phyloP scores from a whole-genome alignment of 2,888 invertebrate species.

The Andrena bucephala region DNA sequence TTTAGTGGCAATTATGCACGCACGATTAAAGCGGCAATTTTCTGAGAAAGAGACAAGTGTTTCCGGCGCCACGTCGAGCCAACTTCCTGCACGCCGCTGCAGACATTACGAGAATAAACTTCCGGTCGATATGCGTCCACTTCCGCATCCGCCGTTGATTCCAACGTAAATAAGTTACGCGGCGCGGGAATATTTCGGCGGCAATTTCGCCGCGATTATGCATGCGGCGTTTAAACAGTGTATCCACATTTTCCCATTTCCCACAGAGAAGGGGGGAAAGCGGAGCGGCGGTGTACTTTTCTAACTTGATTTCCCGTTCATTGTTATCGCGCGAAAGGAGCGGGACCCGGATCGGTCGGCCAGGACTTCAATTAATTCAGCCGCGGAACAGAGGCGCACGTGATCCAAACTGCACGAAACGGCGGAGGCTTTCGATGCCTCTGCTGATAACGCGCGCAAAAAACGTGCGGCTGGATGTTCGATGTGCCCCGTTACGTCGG shows the following conservation, averaged over 20 bases:
- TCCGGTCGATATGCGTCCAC: slow-evolving; percentile 59
- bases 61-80: slow-evolving; percentile 18
- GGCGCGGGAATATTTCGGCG: slow-evolving; percentile 24
- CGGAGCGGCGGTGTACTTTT: slow-evolving; percentile 12
- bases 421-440: not conserved
- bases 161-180: not conserved
- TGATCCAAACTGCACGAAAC: not conserved
- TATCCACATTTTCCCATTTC: not conserved
- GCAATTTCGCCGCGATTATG: slow-evolving; percentile 40
- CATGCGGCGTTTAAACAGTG: slow-evolving; percentile 16
- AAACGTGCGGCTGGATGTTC: not conserved
- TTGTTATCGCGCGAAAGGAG: slow-evolving; percentile 28
- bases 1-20: slow-evolving; percentile 64
- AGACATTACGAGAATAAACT: slow-evolving; percentile 59
- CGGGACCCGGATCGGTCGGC: not conserved
- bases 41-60: slow-evolving; percentile 54
- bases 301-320: slow-evolving; percentile 18
- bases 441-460: not conserved
- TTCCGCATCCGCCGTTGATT: slow-evolving; percentile 26
- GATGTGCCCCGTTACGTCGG: not conserved
- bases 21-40: slow-evolving; percentile 61
- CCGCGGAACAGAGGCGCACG: not conserved
- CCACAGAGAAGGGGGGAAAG: not conserved
- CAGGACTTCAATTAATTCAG: slow-evolving; percentile 14
- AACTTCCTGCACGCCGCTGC: slow-evolving; percentile 21